Evolutionary conservation across 2,113 vertebrate genomes (phyloP).

Genomic region (Neopipo cinnamomea): DNA sequence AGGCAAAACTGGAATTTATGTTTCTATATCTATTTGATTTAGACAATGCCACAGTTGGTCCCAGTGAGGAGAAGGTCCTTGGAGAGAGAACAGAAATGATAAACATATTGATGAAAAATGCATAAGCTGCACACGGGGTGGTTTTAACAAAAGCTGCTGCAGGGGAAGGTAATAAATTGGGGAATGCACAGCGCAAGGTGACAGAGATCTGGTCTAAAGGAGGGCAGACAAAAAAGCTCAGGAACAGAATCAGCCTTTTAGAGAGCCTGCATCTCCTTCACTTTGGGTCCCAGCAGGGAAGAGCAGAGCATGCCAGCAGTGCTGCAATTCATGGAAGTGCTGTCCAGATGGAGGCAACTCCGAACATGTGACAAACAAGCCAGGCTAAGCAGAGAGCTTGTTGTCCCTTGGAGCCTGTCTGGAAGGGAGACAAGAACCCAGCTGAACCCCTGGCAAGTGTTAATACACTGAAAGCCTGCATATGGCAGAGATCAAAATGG

Average conservation of each 20-base stretch:
- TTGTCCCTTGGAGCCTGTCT: background rate
- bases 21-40: background rate
- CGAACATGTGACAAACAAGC: background rate
- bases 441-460: background rate
- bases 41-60: background rate
- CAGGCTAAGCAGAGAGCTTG: background rate
- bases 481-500: background rate
- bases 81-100: conserved; percentile 2
- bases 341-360: background rate
- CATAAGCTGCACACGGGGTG: background rate
- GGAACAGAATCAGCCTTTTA: background rate
- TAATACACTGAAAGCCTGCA: background rate
- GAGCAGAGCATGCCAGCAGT: background rate
- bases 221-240: background rate
- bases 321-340: background rate
- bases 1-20: background rate
- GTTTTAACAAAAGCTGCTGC: conserved; percentile 12
- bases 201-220: background rate
- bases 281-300: background rate
- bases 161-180: background rate
- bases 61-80: background rate
- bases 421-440: background rate
- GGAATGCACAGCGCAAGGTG: background rate
- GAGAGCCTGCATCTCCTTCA: background rate
- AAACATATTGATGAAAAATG: conserved; percentile 27